Percentiles rank a stretch among this genome's conserved stretches.
These are phyloP conservation scores for Plagodis pulveraria DNA, from an alignment of 2,888 invertebrate species.

Conservation along the genomic window DNA sequence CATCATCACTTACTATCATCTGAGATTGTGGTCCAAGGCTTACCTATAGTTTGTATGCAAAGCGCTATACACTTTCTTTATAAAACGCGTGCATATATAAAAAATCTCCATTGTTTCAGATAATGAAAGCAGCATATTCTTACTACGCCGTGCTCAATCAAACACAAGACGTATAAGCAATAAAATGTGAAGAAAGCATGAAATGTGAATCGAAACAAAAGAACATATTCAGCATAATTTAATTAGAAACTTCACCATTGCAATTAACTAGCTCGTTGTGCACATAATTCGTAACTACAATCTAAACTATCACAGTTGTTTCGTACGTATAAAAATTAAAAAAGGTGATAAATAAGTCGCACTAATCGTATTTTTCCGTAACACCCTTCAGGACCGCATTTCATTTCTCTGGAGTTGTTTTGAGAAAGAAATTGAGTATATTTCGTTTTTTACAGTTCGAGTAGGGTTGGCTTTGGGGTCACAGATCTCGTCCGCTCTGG, in stretches of 20 bases:
- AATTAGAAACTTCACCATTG: slow-evolving; percentile 44
- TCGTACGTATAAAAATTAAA: slow-evolving; percentile 67
- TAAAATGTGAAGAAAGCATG: background rate
- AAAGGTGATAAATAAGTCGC: slow-evolving; percentile 55
- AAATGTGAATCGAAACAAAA: slow-evolving; percentile 19
- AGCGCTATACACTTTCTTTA: no score
- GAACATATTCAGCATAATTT: slow-evolving; percentile 38
- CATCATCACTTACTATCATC: no score
- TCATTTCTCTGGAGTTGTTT: slow-evolving; percentile 13
- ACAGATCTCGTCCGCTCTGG: slow-evolving; percentile 66
- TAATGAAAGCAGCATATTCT: slow-evolving; percentile 40
- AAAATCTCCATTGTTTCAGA: slow-evolving; percentile 14
- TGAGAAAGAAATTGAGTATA: slow-evolving; percentile 12
- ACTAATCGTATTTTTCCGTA: slow-evolving; percentile 33
- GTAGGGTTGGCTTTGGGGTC: slow-evolving; percentile 70
- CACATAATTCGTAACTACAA: slow-evolving; percentile 55
- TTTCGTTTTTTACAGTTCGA: slow-evolving; percentile 63
- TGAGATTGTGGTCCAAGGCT: no score
- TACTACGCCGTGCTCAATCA: slow-evolving; percentile 44
- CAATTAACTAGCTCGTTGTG: slow-evolving; percentile 41
- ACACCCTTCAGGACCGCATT: slow-evolving; percentile 11
- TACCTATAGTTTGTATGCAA: no score
- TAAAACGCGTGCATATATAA: background rate
- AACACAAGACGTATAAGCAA: slow-evolving; percentile 29
- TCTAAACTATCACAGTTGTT: slow-evolving; percentile 80